Evolutionary conservation across 1,140 invertebrate species (phyloP), one percentile per base, ranked within the genome.

Genomic region (Bilobella aurantiaca): DNA sequence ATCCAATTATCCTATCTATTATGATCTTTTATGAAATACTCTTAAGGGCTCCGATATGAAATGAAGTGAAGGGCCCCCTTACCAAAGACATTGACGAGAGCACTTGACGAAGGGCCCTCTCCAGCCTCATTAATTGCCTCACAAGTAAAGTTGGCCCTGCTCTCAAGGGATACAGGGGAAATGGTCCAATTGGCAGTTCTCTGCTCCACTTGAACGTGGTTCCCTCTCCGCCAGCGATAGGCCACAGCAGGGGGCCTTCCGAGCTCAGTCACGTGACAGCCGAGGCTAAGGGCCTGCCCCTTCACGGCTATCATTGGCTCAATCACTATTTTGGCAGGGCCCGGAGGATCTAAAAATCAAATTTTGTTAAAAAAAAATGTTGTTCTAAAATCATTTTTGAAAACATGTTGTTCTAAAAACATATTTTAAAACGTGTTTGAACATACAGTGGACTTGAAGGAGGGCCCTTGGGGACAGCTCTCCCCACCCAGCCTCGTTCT

Each of bases 111-210:
- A 58, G 84, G 81, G 1, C 90, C 90, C 67, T 85, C 83, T 0
- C 91, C 91, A 2, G 88, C 91, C 28, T 86, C 83, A 75, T 91
- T 93, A 73, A 84, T 82, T 0, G 89, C 90, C 63, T 86, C 82
- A 74, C 92, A 95, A 0, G 88, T 89, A 78, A 91, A 93, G 79
- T 91, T 92, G 69, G 88, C 87, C 53, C 87, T 81, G 30, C 87
- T 88, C 74, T 90, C 87, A 32, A 93, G 78, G 27, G 86, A 86
- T 3, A 91, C 88, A 0, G 87, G 86, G 56, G 87, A 84, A 58
- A 93, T 87, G 32, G 84, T 87, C 81, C 86, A 87, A 67, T 86
- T 84, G 53, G 84, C 80, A 14, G 85, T 82, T 32, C 85, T 85
- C 56, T 88, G 83, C 69, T 91, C 87, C 47, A 82, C 81, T 18